A percentile compares a stretch with the other conserved stretches of the same genome.
These are phyloP conservation scores for Crenichthys baileyi DNA, from an alignment of 2,797 vertebrate species.

Conservation along the genomic window DNA sequence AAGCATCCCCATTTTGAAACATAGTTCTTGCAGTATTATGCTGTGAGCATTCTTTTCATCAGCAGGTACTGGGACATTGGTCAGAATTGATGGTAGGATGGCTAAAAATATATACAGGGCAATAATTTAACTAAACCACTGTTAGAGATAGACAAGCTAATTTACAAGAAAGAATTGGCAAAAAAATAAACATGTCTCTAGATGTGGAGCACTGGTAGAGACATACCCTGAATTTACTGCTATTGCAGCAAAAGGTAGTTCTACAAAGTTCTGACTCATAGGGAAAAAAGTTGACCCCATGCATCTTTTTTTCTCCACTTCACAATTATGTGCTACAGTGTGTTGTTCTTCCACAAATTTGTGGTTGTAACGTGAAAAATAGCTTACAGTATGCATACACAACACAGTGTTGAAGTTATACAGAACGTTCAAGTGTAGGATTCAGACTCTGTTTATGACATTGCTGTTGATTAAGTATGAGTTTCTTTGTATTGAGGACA, in stretches of 20 bases:
- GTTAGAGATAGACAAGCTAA: not conserved
- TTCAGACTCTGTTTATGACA: not conserved
- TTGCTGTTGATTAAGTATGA: not conserved
- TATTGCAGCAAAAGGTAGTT: not conserved
- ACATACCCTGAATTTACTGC: not conserved
- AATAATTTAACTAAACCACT: not conserved
- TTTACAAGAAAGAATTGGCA: not conserved
- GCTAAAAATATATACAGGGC: not conserved
- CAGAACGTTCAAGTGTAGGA: slow-evolving; percentile 6
- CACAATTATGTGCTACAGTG: not conserved
- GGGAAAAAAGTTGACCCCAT: not conserved
- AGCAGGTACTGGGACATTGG: not conserved
- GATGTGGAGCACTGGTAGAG: not conserved
- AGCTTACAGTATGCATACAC: not conserved
- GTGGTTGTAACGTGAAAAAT: not conserved
- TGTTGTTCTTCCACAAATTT: not conserved
- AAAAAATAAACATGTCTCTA: not conserved
- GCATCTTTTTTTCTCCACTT: not conserved
- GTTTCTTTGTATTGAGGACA: not conserved
- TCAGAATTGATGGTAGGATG: not conserved
- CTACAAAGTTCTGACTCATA: not conserved
- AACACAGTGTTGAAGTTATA: slow-evolving; percentile 18
- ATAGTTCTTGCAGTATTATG: not conserved
- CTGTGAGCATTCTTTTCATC: not conserved
- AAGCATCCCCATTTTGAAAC: not conserved